Evolutionary conservation across 2,797 vertebrate species (phyloP).

Genomic region (Melanotaenia boesemani): DNA sequence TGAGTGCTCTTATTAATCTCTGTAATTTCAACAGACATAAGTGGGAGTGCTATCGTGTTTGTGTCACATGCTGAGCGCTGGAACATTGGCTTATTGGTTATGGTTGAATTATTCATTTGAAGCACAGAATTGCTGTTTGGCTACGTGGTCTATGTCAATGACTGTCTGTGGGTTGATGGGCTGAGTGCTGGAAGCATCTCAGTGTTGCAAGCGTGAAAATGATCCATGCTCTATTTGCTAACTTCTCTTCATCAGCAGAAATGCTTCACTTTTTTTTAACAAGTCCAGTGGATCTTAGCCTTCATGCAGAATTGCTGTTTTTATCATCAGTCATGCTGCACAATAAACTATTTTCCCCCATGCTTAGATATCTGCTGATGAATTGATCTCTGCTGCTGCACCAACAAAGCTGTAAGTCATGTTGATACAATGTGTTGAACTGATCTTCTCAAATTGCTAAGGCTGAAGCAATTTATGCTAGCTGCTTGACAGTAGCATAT

Average conservation of each 20-base stretch:
- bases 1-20: conserved; percentile 76
- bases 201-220: conserved; percentile 48
- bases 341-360: conserved; percentile 55
- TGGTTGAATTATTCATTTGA: conserved; percentile 80
- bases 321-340: conserved; percentile 42
- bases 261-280: conserved; percentile 24
- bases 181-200: conserved; percentile 31
- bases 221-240: conserved; percentile 51
- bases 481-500: conserved; percentile 46
- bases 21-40: conserved; percentile 75
- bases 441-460: conserved; percentile 49
- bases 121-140: conserved; percentile 63
- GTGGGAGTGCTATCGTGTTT: conserved; percentile 73
- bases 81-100: conserved; percentile 74
- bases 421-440: conserved; percentile 59
- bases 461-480: conserved; percentile 50
- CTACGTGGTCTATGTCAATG: conserved; percentile 70
- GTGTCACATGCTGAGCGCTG: conserved; percentile 64
- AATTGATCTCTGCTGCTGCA: conserved; percentile 53
- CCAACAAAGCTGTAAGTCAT: conserved; percentile 41
- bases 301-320: conserved; percentile 44
- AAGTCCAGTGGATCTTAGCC: conserved; percentile 37
- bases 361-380: conserved; percentile 59
- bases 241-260: conserved; percentile 70
- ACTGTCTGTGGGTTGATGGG: conserved; percentile 50